Percentiles rank a stretch among this genome's conserved stretches.
These are phyloP conservation scores for Eupithecia abbreviata DNA, from an alignment of 2,888 invertebrate genomes.

Conservation along the genomic window DNA sequence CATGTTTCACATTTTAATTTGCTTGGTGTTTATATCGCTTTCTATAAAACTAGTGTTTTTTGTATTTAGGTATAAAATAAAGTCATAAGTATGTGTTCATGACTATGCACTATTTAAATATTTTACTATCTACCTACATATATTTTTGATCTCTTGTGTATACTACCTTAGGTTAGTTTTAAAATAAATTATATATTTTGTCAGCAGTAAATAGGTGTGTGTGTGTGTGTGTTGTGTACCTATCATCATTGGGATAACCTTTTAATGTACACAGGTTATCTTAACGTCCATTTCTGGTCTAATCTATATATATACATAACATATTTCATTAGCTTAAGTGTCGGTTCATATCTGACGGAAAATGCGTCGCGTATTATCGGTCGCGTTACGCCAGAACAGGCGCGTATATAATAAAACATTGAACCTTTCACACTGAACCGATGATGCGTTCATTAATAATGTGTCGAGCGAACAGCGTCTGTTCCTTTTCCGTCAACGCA, in stretches of 20 bases:
- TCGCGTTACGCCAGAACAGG: no score
- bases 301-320: not conserved
- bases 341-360: no score
- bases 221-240: not conserved
- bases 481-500: no score
- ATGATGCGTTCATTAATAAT: no score
- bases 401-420: no score
- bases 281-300: not conserved
- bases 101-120: not conserved
- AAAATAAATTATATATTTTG: not conserved
- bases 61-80: not conserved
- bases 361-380: no score
- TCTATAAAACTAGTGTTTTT: not conserved
- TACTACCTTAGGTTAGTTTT: not conserved
- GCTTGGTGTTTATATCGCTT: not conserved
- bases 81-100: not conserved
- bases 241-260: not conserved
- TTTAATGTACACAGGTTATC: not conserved
- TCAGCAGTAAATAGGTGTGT: not conserved
- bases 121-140: not conserved
- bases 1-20: not conserved
- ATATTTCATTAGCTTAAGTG: no score
- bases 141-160: not conserved
- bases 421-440: no score
- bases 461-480: no score